A percentile compares a stretch with the other conserved stretches of the same genome.
phyloP scores from a whole-genome alignment of 2,113 vertebrate species.

The Pedetes capensis region DNA sequence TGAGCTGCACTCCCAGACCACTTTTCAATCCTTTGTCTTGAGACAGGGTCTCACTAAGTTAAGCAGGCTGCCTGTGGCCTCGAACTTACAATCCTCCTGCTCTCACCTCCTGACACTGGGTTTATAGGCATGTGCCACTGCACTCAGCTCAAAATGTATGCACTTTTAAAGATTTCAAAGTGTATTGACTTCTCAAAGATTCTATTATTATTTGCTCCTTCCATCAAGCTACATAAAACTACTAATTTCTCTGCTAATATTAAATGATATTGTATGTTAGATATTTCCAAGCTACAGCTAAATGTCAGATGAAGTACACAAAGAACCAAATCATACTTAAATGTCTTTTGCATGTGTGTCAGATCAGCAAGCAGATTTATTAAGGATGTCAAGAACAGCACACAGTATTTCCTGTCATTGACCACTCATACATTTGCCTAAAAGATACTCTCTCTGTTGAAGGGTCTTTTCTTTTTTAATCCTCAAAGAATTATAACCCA shows the following conservation, averaged over 20 bases:
- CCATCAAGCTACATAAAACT: neutral
- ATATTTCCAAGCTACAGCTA: neutral
- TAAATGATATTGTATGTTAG: neutral
- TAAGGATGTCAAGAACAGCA: neutral
- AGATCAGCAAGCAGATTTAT: neutral
- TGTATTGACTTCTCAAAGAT: neutral
- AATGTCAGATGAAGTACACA: neutral
- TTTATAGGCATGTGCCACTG: too few relatives aligned
- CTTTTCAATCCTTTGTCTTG: too few relatives aligned
- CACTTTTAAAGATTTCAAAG: conserved; percentile 3
- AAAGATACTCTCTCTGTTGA: neutral
- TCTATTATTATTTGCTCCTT: neutral
- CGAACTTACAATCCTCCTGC: too few relatives aligned
- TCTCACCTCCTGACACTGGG: too few relatives aligned
- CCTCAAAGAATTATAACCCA: neutral
- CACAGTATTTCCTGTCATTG: neutral
- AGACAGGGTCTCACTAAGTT: too few relatives aligned
- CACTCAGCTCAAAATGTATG: too few relatives aligned
- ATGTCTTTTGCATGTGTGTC: neutral
- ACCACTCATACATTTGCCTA: neutral
- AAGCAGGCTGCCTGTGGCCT: too few relatives aligned
- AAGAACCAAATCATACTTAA: neutral
- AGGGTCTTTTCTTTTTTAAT: neutral
- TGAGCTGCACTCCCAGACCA: too few relatives aligned
- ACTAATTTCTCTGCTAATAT: neutral